These are phyloP conservation scores for Telmatochromis sp. DNA, from an alignment of 2,113 vertebrate species.

Conservation along the genomic window DNA sequence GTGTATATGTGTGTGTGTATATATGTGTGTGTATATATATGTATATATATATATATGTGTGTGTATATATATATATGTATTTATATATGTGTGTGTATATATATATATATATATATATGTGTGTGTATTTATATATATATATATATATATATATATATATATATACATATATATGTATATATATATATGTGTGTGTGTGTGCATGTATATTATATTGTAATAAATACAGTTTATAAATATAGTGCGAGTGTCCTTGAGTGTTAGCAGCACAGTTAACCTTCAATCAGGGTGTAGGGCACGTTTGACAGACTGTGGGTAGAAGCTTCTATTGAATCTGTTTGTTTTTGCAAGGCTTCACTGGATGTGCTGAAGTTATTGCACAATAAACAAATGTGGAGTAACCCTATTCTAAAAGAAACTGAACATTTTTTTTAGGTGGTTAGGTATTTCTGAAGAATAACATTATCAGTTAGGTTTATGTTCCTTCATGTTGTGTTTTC, in stretches of 20 bases:
- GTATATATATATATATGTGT: too few species aligned
- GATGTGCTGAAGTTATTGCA: not conserved
- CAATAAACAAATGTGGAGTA: not conserved
- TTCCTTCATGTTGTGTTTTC: not conserved
- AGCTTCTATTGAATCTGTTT: not conserved
- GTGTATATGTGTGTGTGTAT: too few species aligned
- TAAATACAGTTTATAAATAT: not conserved
- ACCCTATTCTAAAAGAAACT: not conserved
- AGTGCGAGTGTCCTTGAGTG: not conserved
- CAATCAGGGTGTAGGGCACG: not conserved
- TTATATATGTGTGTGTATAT: too few species aligned
- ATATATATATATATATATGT: too few species aligned
- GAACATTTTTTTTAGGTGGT: not conserved
- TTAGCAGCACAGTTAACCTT: not conserved
- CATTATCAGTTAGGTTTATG: not conserved
- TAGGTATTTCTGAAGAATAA: not conserved
- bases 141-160: too few species aligned
- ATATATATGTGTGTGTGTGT: not conserved
- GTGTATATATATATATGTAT: too few species aligned
- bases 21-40: too few species aligned
- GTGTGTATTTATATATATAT: too few species aligned
- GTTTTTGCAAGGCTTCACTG: not conserved
- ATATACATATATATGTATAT: too few species aligned
- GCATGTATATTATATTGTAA: not conserved
- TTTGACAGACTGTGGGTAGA: not conserved